A percentile compares a stretch with the other conserved stretches of the same genome.
Evolutionary conservation across 53 echinoderm and acorn worm genomes (phyloP).

Genomic region (Astropecten irregularis): DNA sequence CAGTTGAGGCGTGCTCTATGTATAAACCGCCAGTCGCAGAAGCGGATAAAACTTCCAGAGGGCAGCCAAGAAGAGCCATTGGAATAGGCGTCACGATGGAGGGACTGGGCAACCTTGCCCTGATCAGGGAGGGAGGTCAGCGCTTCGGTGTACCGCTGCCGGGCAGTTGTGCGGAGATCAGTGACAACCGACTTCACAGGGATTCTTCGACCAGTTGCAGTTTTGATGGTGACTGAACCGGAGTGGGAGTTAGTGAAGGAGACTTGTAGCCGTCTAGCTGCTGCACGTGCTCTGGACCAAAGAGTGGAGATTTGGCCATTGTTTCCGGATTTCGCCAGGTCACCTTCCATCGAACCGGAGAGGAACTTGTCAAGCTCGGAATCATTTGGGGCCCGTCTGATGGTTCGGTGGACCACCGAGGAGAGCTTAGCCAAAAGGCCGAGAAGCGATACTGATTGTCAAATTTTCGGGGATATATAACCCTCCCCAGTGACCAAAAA

Average conservation of each 20-base stretch:
- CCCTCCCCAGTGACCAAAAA: too few relatives aligned
- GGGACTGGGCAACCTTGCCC: neutral
- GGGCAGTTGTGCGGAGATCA: neutral
- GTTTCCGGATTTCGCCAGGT: slow-evolving; percentile 1
- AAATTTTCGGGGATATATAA: too few relatives aligned
- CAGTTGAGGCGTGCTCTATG: slow-evolving; percentile 21
- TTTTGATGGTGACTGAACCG: neutral
- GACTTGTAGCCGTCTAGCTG: neutral
- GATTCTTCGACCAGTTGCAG: neutral
- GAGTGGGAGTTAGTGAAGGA: neutral
- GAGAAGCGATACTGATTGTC: too few relatives aligned
- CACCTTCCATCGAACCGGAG: neutral
- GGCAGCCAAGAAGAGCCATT: slow-evolving; percentile 13
- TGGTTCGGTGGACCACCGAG: slow-evolving; percentile 2
- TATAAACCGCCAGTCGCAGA: slow-evolving; percentile 24
- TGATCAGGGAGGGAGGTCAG: slow-evolving; percentile 6
- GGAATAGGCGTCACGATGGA: neutral
- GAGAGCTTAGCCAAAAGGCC: too few relatives aligned
- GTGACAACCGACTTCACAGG: neutral
- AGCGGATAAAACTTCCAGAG: slow-evolving; percentile 13
- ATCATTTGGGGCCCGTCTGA: neutral
- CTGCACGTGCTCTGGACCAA: slow-evolving; percentile 5
- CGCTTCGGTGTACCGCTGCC: neutral
- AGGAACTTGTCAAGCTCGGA: neutral
- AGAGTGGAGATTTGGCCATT: slow-evolving; percentile 2